phyloP scores from a whole-genome alignment of 2,797 vertebrate genomes.

The Percopsis omiscomaycus region DNA sequence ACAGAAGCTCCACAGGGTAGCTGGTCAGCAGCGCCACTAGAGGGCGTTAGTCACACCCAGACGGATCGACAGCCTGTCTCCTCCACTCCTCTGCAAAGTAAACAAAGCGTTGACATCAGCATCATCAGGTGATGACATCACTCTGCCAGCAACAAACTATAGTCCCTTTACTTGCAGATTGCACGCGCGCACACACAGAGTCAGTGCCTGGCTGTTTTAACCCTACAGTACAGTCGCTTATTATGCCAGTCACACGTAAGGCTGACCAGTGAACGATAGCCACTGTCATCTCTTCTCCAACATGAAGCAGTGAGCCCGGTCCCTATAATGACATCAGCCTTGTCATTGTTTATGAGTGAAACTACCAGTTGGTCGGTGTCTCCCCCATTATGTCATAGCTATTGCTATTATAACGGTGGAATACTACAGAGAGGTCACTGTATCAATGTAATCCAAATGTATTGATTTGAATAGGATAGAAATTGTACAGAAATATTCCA shows the following conservation, averaged over 20 bases:
- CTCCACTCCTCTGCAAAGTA: constrained; percentile 48
- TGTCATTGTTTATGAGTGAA: constrained; percentile 15
- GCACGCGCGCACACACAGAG: constrained; percentile 28
- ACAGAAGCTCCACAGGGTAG: constrained; percentile 39
- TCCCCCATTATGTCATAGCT: constrained; percentile 3
- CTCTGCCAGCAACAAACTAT: constrained; percentile 7
- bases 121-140: constrained; percentile 64
- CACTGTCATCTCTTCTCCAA: constrained; percentile 55
- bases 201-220: constrained; percentile 54
- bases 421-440: too few relatives aligned
- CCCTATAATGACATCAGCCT: constrained; percentile 63
- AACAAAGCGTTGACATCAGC: constrained; percentile 51
- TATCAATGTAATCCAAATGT: too few relatives aligned
- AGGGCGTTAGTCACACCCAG: constrained; percentile 64
- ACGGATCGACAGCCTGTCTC: constrained; percentile 46
- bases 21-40: constrained; percentile 54
- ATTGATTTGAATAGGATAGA: background rate
- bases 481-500: too few relatives aligned
- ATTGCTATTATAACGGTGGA: background rate
- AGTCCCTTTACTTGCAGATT: constrained; percentile 23
- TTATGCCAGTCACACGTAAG: constrained; percentile 51
- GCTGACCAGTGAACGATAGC: constrained; percentile 48
- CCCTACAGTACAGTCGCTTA: constrained; percentile 59
- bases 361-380: constrained; percentile 14
- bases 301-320: constrained; percentile 41